phyloP scores from a whole-genome alignment of 2,797 vertebrate species.

The Chromobotia macracanthus region DNA sequence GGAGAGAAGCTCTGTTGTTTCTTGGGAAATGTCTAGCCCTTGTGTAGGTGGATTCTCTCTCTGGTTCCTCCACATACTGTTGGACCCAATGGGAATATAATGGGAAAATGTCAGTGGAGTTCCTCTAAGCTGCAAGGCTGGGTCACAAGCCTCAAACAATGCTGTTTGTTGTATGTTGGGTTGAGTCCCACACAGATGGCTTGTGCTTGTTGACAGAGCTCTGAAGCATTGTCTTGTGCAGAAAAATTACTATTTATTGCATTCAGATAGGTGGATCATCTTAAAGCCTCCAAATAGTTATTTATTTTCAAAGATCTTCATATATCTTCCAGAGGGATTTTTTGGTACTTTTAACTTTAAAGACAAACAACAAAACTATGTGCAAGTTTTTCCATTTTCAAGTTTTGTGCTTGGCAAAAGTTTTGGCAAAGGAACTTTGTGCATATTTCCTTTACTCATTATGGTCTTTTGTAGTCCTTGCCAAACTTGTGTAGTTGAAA shows the following conservation, averaged over 20 bases:
- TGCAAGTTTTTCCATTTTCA: not conserved
- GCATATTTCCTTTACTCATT: slow-evolving; percentile 14
- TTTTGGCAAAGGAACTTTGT: slow-evolving; percentile 19
- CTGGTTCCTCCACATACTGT: slow-evolving; percentile 26
- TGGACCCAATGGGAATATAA: not conserved
- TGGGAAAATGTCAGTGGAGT: slow-evolving; percentile 44
- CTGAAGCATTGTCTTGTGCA: slow-evolving; percentile 15
- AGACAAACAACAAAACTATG: slow-evolving; percentile 6
- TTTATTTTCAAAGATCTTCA: not conserved
- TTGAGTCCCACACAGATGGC: slow-evolving; percentile 54
- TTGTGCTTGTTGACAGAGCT: slow-evolving; percentile 29
- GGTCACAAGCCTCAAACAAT: slow-evolving; percentile 51
- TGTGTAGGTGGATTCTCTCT: slow-evolving; percentile 31
- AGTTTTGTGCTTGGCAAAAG: slow-evolving; percentile 13
- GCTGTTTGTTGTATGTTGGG: slow-evolving; percentile 45
- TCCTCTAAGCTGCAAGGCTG: slow-evolving; percentile 35
- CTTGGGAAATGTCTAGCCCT: slow-evolving; percentile 26
- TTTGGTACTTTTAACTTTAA: not conserved
- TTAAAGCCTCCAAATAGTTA: no score
- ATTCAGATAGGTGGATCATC: not conserved
- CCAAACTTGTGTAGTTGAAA: slow-evolving; percentile 20
- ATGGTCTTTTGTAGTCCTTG: slow-evolving; percentile 9
- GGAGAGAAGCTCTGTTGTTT: slow-evolving; percentile 24
- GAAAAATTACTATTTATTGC: slow-evolving; percentile 27
- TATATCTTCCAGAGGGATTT: not conserved